These are phyloP conservation scores for Bembecia ichneumoniformis DNA, from an alignment of 2,888 invertebrate genomes.

Conservation along the genomic window DNA sequence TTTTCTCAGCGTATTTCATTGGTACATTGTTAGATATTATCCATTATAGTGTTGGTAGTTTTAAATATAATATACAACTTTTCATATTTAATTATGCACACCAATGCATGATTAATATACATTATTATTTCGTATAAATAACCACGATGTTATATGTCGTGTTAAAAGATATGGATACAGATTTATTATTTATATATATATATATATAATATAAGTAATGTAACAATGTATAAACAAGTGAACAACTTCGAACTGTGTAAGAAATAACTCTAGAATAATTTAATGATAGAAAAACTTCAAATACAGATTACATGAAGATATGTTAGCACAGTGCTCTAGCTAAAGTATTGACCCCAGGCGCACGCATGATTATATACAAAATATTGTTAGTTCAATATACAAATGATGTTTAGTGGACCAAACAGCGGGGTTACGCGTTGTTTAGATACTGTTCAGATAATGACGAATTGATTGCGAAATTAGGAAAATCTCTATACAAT, in stretches of 20 bases:
- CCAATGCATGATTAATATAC: constrained; percentile 64
- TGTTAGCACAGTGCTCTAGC: constrained; percentile 63
- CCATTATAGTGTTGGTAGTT: constrained; percentile 55
- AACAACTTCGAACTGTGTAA: constrained; percentile 67
- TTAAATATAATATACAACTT: constrained; percentile 62
- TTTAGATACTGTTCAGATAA: not conserved
- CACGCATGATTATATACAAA: constrained; percentile 53
- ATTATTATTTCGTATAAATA: constrained; percentile 63
- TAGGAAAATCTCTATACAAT: no score
- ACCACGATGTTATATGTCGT: constrained; percentile 59
- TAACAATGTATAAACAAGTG: constrained; percentile 71
- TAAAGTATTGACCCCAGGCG: constrained; percentile 42
- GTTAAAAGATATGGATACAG: constrained; percentile 67
- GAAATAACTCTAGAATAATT: constrained; percentile 61
- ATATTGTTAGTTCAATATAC: constrained; percentile 37
- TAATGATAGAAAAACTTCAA: constrained; percentile 62
- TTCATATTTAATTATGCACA: constrained; percentile 64
- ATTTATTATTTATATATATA: constrained; percentile 19
- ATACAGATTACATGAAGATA: constrained; percentile 61
- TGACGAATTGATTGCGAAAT: no score
- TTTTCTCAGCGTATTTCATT: constrained; percentile 65
- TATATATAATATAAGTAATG: no score
- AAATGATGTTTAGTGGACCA: constrained; percentile 35
- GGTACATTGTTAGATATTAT: constrained; percentile 69
- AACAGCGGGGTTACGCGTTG: constrained; percentile 34